Base-by-base conservation (phyloP, 2,113 vertebrate genomes). In the Dasyurus viverrinus region DNA sequence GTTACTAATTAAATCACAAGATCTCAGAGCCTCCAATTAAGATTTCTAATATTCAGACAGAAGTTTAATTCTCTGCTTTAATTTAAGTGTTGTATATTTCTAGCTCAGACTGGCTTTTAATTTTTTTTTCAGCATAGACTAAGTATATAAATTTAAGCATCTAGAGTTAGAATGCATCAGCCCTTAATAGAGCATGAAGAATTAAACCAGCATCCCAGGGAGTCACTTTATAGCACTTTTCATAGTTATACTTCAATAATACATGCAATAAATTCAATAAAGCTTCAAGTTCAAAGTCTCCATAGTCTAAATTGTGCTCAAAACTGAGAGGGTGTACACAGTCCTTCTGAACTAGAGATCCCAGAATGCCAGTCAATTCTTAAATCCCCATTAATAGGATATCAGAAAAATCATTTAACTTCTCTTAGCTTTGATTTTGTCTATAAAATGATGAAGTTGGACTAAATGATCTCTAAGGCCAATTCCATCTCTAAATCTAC, bases 381-480 rank as follows among this genome's bases (percentile, higher is more conserved):
- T 14, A 36, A 68, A 68, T 27, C 26, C 30, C 14, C 30, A 36
- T 68, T 36, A 36, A 68, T 84, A 48, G 26, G 16, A 68, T 89
- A 24, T 90, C 53, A 89, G 46, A 42, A 0, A 91, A 89, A 24
- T 91, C 48, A 60, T 50, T 92, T 42, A 26, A 93, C 36, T 25
- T 53, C 30, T 19, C 16, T n/a, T 26, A 68, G 54, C 1, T 11
- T 22, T 24, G 30, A 76, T 95, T 68, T 92, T 89, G 53, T 91
- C 42, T 48, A 22, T 97, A 76, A 92, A 90, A 91, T 54, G 94
- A 54, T 52, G 47, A 36, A n/a, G n/a, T 22, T 84, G n/a, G n/a
- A n/a, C 6, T n/a, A 22, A n/a, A 42, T 84, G 68, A 84, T 84
- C 16, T 42, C 14, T 76, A n/a, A 76, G 36, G 4, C 0, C n/a